Conservation (phyloP, 2,888 invertebrate species). For the Drosophila affinis region DNA sequence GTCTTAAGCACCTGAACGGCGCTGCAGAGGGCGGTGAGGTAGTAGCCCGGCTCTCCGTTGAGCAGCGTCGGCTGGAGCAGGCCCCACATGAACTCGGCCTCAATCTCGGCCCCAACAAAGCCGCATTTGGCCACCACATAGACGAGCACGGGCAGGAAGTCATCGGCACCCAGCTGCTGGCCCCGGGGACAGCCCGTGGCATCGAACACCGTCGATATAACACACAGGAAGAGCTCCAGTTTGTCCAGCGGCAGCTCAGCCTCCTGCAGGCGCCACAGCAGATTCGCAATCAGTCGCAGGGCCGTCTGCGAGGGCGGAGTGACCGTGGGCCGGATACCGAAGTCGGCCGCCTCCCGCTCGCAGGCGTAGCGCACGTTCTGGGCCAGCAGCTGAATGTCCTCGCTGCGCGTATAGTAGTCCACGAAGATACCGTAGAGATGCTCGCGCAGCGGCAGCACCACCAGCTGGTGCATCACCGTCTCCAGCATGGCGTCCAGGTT, state of each 20-base stretch:
- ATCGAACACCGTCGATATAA: slow-evolving; percentile 94
- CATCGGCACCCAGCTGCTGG: slow-evolving; percentile 90
- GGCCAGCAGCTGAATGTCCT: slow-evolving; percentile 89
- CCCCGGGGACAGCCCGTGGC: slow-evolving; percentile 84
- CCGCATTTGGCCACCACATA: slow-evolving; percentile 96
- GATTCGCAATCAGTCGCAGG: slow-evolving; percentile 90
- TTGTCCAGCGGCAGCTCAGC: slow-evolving; percentile 97
- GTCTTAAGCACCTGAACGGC: slow-evolving; percentile 87
- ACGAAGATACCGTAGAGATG: slow-evolving; percentile 94
- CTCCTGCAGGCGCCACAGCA: slow-evolving; percentile 92
- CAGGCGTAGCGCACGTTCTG: slow-evolving; percentile 84
- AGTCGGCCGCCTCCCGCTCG: slow-evolving; percentile 80
- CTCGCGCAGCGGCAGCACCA: slow-evolving; percentile 92
- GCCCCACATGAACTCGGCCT: slow-evolving; percentile 98
- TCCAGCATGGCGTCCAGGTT: slow-evolving; percentile 98
- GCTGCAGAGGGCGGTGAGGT: slow-evolving; percentile 95
- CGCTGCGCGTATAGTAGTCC: slow-evolving; percentile 91
- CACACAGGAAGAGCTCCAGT: slow-evolving; percentile 94
- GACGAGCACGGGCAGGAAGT: slow-evolving; percentile 95
- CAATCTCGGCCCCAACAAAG: slow-evolving; percentile 95
- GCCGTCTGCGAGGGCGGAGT: slow-evolving; percentile 90
- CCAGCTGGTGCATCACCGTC: slow-evolving; percentile 95
- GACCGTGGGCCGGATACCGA: slow-evolving; percentile 86
- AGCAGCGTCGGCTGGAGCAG: slow-evolving; percentile 94
- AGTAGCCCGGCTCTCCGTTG: slow-evolving; percentile 97